Conservation (phyloP, 2,888 invertebrate species). For the Adelphocoris suturalis region DNA sequence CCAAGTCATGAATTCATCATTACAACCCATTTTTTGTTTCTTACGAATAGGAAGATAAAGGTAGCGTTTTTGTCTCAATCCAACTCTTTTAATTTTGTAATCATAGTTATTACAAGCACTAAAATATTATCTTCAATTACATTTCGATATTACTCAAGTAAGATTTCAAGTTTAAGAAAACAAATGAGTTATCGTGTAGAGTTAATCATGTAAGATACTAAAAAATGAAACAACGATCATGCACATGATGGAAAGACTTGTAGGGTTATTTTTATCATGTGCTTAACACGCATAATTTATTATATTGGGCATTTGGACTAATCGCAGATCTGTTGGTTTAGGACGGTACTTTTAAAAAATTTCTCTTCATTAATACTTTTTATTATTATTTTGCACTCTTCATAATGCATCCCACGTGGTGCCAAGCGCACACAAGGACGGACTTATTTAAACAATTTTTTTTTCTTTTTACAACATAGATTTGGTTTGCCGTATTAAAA, state of each 20-base stretch:
- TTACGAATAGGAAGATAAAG: too few relatives aligned
- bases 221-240: not conserved
- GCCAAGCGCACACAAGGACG: conserved; percentile 57
- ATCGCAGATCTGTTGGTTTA: conserved; percentile 64
- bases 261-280: conserved; percentile 40
- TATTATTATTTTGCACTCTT: conserved; percentile 44
- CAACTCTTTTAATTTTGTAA: too few relatives aligned
- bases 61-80: too few relatives aligned
- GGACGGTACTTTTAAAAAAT: conserved; percentile 52
- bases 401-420: conserved; percentile 47
- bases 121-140: not conserved
- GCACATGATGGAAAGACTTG: conserved; percentile 59
- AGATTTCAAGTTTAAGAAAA: not conserved
- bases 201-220: not conserved
- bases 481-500: not conserved
- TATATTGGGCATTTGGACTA: conserved; percentile 53
- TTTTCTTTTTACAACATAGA: conserved; percentile 5
- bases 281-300: conserved; percentile 26
- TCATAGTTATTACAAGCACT: conserved; percentile 1
- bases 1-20: too few relatives aligned
- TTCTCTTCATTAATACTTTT: conserved; percentile 39
- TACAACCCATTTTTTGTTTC: too few relatives aligned
- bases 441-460: conserved; percentile 44
- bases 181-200: not conserved
- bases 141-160: not conserved